Conservation (phyloP, 2,888 invertebrate genomes). For the Nasonovia ribisnigri region DNA sequence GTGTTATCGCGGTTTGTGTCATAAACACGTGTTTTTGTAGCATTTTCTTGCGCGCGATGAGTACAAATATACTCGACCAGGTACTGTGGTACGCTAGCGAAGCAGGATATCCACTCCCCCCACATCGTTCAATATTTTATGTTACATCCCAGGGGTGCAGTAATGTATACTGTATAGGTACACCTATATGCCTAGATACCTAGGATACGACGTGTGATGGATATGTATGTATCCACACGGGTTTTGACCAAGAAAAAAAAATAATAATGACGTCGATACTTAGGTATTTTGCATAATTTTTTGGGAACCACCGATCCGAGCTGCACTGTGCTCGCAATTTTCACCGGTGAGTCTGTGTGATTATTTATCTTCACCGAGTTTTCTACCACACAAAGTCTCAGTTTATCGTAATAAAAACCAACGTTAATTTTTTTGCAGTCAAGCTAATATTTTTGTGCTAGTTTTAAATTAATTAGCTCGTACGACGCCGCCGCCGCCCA, state of each 20-base stretch:
- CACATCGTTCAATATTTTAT: too few species aligned
- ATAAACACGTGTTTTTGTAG: not conserved
- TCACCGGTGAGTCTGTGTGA: not conserved
- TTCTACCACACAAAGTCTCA: not conserved
- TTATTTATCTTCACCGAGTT: not conserved
- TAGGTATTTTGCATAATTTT: not conserved
- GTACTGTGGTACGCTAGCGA: too few species aligned
- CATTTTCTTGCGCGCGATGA: not conserved
- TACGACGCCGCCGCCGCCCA: not conserved
- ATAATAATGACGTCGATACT: not conserved
- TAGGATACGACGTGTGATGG: too few species aligned
- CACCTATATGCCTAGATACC: too few species aligned
- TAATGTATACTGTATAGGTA: too few species aligned
- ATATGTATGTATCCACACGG: not conserved
- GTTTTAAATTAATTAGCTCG: conserved; percentile 43
- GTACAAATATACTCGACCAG: not conserved
- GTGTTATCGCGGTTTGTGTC: not conserved
- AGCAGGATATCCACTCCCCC: too few species aligned
- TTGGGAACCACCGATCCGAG: not conserved
- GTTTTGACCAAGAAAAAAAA: not conserved
- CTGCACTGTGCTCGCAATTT: not conserved
- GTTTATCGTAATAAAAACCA: conserved; percentile 14
- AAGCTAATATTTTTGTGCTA: not conserved
- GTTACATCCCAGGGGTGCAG: not conserved
- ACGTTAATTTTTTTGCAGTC: conserved; percentile 15